Percentiles rank a stretch among this genome's conserved stretches.
These are phyloP conservation scores for Sphenodon punctatus DNA, from an alignment of 2,797 vertebrate genomes.

Conservation along the genomic window DNA sequence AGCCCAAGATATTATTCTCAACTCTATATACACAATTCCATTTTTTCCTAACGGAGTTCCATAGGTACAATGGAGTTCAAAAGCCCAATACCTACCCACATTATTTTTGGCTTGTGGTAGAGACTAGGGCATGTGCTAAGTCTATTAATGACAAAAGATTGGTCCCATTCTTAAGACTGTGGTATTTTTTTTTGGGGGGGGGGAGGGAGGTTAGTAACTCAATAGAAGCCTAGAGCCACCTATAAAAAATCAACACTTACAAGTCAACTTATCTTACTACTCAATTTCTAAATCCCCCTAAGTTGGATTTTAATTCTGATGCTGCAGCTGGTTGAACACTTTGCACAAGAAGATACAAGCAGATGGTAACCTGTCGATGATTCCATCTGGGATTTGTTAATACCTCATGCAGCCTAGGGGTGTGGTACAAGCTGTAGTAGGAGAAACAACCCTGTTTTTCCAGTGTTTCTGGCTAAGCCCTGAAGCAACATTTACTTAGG, in stretches of 20 bases:
- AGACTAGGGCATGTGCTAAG: neutral
- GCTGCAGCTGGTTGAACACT: neutral
- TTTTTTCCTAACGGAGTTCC: accelerated
- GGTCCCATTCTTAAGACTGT: neutral
- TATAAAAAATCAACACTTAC: neutral
- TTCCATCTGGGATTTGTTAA: conserved; percentile 11
- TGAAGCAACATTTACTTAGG: neutral
- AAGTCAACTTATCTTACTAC: neutral
- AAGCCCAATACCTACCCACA: no score
- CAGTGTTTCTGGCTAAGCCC: neutral
- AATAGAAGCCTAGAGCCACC: neutral
- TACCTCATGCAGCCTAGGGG: conserved; percentile 19
- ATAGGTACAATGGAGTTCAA: neutral
- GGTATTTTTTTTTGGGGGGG: no score
- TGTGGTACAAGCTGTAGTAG: neutral
- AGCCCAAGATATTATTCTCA: neutral
- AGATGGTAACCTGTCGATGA: conserved; percentile 12
- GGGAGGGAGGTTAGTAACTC: neutral
- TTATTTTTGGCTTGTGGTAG: no score
- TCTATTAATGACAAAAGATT: neutral
- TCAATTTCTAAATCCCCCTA: neutral
- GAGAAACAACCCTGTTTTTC: neutral
- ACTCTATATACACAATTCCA: accelerated
- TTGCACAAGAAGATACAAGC: neutral
- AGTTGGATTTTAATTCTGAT: neutral